Evolutionary conservation across 2,888 invertebrate genomes (phyloP), one percentile per base, ranked within the genome.

Genomic region (Myopa tessellatipennis): DNA sequence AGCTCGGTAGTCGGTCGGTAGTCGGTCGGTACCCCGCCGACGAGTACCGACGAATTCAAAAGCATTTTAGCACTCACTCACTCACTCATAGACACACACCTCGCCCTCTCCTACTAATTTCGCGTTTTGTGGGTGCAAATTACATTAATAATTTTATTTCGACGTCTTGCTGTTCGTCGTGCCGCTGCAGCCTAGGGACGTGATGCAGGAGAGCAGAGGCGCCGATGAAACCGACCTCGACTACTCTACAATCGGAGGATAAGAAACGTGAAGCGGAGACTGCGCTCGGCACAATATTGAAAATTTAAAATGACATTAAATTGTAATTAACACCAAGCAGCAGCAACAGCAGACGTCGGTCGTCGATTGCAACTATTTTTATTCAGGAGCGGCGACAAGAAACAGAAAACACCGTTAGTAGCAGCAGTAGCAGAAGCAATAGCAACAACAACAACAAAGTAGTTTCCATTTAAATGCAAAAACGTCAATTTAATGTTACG

Each of bases 241-340:
- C 14, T 8, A 16, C 34, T 5, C 36, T 14, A 36, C 36, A 38
- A 65, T 3, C 65, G 12, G 34, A 38, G 36, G 14, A 36, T 4
- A 83, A 80, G 65, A 7, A 38, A 38, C 38, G 50, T 10, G 34
- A 73, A 38, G 36, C 14, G 40, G 61, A 72, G 50, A 52, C 70
- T 34, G 55, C 70, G 16, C 70, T 55, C 55, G 16, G 55, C 70
- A 14, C 18, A 45, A 36, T 55, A 52, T 55, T 61, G 45, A 38
- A 60, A 36, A 73, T 14, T 38, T 38, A 40, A 61, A 73, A 73
- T 45, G 61, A 85, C 84, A 84, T 84, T 84, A 84, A 84, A 84
- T 85, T 85, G 84, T 85, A 84, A 84, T 84, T 84, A 84, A 83
- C 67, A 83, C 14, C 77, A 80, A 65, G 1, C 65, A 82, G 80